phyloP scores from a whole-genome alignment of 2,113 vertebrate species.

The Hippocampus barbouri region DNA sequence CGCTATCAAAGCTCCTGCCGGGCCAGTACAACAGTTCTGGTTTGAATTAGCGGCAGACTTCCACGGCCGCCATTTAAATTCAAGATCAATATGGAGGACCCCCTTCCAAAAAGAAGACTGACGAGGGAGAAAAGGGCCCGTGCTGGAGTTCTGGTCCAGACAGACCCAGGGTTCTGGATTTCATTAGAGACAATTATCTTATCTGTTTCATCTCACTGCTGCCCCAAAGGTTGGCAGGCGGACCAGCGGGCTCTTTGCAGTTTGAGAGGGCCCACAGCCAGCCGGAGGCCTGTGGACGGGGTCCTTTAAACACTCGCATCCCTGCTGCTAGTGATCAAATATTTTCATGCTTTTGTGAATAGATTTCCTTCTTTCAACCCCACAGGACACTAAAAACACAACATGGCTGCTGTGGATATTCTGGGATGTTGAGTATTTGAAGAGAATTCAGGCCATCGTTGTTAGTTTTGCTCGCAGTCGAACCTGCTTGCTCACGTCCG shows the following conservation, averaged over 20 bases:
- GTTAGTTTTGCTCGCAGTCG: conserved; percentile 47
- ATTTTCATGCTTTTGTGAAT: conserved; percentile 98
- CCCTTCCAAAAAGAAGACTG: conserved; percentile 46
- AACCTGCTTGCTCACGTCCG: conserved; percentile 29
- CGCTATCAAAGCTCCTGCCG: conserved; percentile 86
- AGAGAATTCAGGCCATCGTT: conserved; percentile 28
- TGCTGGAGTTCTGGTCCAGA: conserved; percentile 64
- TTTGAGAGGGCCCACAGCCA: conserved; percentile 88
- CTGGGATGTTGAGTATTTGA: conserved; percentile 14
- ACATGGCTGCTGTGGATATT: conserved; percentile 37
- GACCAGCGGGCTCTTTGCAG: conserved; percentile 85
- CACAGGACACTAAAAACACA: conserved; percentile 77
- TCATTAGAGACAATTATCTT: conserved; percentile 99
- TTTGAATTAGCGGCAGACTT: conserved; percentile 92
- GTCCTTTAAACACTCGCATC: conserved; percentile 96
- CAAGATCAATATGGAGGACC: conserved; percentile 86
- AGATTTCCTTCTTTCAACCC: conserved; percentile 91
- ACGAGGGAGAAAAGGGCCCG: conserved; percentile 65
- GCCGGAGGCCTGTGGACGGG: conserved; percentile 88
- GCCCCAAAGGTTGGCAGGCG: conserved; percentile 94
- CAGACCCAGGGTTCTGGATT: conserved; percentile 86
- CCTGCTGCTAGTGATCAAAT: conserved; percentile 96
- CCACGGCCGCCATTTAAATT: conserved; percentile 88
- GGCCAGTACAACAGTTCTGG: conserved; percentile 85
- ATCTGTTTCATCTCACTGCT: conserved; percentile 98